Percentiles rank a stretch among this genome's conserved stretches.
Conservation (phyloP, 37 sponge, comb jelly and placozoan genomes). For the Halichondria panicea region DNA sequence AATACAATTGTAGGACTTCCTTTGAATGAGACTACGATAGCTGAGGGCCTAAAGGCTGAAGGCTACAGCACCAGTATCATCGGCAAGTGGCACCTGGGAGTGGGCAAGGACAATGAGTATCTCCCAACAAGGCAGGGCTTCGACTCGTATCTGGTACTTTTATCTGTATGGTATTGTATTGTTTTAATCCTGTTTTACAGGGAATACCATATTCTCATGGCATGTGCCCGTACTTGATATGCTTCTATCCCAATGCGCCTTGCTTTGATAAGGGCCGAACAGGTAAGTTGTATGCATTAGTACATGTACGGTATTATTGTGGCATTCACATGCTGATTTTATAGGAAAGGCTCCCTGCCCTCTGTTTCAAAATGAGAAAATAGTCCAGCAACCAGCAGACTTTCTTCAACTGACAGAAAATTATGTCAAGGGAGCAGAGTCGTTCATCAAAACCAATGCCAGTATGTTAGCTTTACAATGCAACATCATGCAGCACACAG, state of each 20-base stretch:
- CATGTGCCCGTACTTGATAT: conserved; percentile 67
- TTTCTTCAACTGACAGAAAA: conserved; percentile 48
- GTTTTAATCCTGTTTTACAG: conserved; percentile 14
- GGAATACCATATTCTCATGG: conserved; percentile 84
- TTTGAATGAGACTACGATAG: conserved; percentile 76
- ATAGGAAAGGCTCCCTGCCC: conserved; percentile 59
- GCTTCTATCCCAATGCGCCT: conserved; percentile 66
- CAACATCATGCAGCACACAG: too few relatives aligned
- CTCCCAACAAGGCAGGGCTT: conserved; percentile 82
- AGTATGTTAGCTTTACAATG: too few relatives aligned
- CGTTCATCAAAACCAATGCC: conserved; percentile 61
- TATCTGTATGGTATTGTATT: too few relatives aligned
- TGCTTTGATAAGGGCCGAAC: conserved; percentile 50
- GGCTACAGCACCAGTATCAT: conserved; percentile 77
- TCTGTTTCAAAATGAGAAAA: conserved; percentile 54
- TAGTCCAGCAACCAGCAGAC: conserved; percentile 79
- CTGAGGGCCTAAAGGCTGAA: conserved; percentile 62
- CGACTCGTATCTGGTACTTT: conserved; percentile 67
- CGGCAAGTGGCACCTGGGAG: conserved; percentile 89
- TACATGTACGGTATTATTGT: too few relatives aligned
- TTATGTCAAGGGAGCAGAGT: conserved; percentile 54
- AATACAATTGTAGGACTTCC: conserved; percentile 65
- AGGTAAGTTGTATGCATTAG: too few relatives aligned
- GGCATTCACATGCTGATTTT: too few relatives aligned
- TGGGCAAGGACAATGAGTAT: conserved; percentile 62